Evolutionary conservation across 2,888 invertebrate species (phyloP).

Genomic region (Phortica magna): DNA sequence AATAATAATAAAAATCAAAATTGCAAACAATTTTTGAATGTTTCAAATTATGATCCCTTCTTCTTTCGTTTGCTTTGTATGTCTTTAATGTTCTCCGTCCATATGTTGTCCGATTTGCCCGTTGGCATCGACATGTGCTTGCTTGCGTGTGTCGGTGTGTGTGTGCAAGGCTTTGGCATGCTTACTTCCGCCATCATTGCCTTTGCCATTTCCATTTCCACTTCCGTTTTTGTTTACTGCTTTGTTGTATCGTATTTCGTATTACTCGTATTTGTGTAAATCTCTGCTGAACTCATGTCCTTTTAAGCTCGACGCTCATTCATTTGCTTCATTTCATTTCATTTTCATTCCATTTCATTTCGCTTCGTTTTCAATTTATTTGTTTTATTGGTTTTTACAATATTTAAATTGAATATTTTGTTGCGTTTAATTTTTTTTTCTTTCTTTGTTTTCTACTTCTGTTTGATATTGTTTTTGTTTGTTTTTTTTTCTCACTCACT

Average conservation of each 20-base stretch:
- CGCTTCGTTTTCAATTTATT: background rate
- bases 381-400: constrained; percentile 22
- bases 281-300: background rate
- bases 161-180: background rate
- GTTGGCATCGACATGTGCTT: background rate
- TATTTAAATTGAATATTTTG: constrained; percentile 27
- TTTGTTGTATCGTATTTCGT: constrained; percentile 9
- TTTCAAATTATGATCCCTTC: constrained; percentile 7
- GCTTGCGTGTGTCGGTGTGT: background rate
- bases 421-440: constrained; percentile 15
- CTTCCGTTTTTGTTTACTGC: background rate
- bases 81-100: background rate
- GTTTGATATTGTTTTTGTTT: background rate
- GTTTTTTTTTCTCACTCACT: background rate
- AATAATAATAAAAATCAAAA: background rate
- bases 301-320: background rate
- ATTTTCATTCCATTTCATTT: background rate
- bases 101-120: no score
- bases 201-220: background rate
- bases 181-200: background rate
- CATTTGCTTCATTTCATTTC: constrained; percentile 16
- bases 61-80: background rate
- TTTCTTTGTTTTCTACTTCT: no score
- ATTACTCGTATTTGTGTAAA: background rate
- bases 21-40: constrained; percentile 3